Base-by-base conservation (phyloP, 2,113 vertebrate genomes). In the Lampris megalopsis region DNA sequence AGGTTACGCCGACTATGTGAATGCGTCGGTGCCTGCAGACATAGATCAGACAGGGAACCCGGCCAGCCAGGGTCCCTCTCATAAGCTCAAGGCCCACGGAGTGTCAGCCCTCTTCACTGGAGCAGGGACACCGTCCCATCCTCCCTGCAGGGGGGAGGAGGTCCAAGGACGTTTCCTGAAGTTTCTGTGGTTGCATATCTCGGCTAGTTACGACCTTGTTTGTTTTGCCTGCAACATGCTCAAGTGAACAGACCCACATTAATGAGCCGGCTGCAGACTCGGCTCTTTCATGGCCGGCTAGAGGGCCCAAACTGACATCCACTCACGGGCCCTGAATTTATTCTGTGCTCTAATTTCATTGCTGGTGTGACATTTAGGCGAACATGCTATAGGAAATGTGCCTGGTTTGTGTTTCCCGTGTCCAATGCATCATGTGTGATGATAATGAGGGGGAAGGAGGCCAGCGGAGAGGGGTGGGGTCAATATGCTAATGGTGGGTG, bases 401-500 rank as follows among this genome's bases (percentile, higher is more conserved):
- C 73, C 78, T 1, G 69, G 85, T 85, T 83, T 86, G 76, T 75
- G 73, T 81, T 78, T 73, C 38, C 65, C 2, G 36, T 63, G 48
- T 80, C 43, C 71, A 61, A 5, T 75, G 81, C 52, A 45, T 37
- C 54, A 49, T 54, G 56, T 52, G 73, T 60, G 83, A 82, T 86
- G 73, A 71, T 91, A 92, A 91, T 85, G 69, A 83, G 49, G 64
- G 38, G 53, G 64, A 60, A 57, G 52, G 75, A 66, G 81, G 84
- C 71, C 80, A 81, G 82, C 68, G 71, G 71, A 89, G 75, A 71
- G 85, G 81, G 83, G 79, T 48, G 83, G 78, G 86, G 90, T 93
- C 91, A 86, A 75, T 88, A 92, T 90, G 86, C 82, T 86, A 89
- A 93, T 92, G 73, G 73, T 67, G 67, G 81, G 81, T 85, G 86